Evolutionary conservation across 2,888 invertebrate genomes (phyloP).

Genomic region (Pantelozetes paolii): DNA sequence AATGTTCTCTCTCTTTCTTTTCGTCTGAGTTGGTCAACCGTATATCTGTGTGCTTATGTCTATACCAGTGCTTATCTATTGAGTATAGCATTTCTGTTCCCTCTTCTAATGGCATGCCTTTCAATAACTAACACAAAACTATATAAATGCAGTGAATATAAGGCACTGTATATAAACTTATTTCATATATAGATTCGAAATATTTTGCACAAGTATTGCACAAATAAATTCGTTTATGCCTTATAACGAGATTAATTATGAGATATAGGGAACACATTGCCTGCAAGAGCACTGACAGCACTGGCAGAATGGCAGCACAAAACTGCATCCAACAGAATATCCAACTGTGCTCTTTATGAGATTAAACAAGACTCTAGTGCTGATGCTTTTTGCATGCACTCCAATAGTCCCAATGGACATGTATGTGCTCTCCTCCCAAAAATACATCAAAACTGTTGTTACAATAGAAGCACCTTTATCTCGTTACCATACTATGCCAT

Average conservation of each 20-base stretch:
- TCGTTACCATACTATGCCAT: slow-evolving; percentile 9
- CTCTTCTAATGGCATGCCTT: slow-evolving; percentile 33
- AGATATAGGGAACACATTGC: slow-evolving; percentile 34
- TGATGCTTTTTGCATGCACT: slow-evolving; percentile 26
- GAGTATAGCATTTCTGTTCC: slow-evolving; percentile 24
- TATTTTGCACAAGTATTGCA: slow-evolving; percentile 25
- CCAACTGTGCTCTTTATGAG: slow-evolving; percentile 27
- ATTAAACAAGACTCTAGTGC: slow-evolving; percentile 24
- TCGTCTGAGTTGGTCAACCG: slow-evolving; percentile 26
- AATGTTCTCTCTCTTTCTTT: slow-evolving; percentile 12
- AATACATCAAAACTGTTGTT: slow-evolving; percentile 20
- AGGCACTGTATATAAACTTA: slow-evolving; percentile 6
- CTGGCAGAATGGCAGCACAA: neutral
- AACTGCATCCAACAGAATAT: too few relatives aligned
- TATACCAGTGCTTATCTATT: slow-evolving; percentile 2
- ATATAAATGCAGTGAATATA: slow-evolving; percentile 26
- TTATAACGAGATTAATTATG: slow-evolving; percentile 33
- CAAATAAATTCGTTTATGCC: slow-evolving; percentile 35
- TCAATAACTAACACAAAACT: slow-evolving; percentile 33
- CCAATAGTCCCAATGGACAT: slow-evolving; percentile 13
- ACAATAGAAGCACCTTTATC: slow-evolving; percentile 32
- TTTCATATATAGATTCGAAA: slow-evolving; percentile 21
- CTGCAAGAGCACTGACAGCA: neutral
- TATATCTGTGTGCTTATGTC: neutral
- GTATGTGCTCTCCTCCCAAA: slow-evolving; percentile 29